A percentile compares a stretch with the other conserved stretches of the same genome.
Evolutionary conservation across 2,113 vertebrate species (phyloP).

Genomic region (Aspidoscelis tigris): DNA sequence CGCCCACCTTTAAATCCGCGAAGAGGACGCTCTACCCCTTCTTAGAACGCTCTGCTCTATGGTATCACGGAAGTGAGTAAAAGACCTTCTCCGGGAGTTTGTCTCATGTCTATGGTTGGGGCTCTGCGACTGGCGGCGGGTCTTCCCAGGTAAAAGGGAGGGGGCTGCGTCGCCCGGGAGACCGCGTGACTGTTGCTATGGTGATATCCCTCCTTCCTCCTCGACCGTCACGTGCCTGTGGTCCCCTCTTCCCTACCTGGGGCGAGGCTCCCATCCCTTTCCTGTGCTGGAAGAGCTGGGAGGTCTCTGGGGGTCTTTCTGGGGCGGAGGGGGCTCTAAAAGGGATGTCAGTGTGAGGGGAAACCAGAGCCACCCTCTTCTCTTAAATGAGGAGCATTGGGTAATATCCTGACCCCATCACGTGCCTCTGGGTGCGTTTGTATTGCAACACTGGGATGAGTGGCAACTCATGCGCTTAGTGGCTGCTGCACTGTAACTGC

Average conservation of each 20-base stretch:
- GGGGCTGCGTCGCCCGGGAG: neutral
- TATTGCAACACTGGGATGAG: neutral
- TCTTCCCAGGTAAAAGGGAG: neutral
- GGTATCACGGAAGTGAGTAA: slow-evolving; percentile 50
- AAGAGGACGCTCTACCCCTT: neutral
- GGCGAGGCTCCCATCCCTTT: neutral
- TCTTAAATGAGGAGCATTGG: neutral
- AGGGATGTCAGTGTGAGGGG: neutral
- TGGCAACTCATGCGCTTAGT: neutral
- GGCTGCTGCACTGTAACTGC: neutral
- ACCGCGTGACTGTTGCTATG: slow-evolving; percentile 9
- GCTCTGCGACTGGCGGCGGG: too few species aligned
- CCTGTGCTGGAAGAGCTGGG: neutral
- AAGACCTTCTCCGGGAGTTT: neutral
- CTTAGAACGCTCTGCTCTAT: slow-evolving; percentile 41
- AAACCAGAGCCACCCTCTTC: neutral
- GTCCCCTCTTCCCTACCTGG: neutral
- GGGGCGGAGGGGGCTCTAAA: neutral
- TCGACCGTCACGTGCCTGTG: neutral
- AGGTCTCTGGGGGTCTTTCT: neutral
- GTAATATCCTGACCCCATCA: neutral
- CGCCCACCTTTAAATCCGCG: neutral
- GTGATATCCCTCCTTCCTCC: neutral
- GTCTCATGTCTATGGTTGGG: neutral
- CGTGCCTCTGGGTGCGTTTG: neutral